Percentiles rank a stretch among this genome's conserved stretches.
These are phyloP conservation scores for Pelecanoides urinatrix DNA, from an alignment of 2,113 vertebrate species.

Conservation along the genomic window DNA sequence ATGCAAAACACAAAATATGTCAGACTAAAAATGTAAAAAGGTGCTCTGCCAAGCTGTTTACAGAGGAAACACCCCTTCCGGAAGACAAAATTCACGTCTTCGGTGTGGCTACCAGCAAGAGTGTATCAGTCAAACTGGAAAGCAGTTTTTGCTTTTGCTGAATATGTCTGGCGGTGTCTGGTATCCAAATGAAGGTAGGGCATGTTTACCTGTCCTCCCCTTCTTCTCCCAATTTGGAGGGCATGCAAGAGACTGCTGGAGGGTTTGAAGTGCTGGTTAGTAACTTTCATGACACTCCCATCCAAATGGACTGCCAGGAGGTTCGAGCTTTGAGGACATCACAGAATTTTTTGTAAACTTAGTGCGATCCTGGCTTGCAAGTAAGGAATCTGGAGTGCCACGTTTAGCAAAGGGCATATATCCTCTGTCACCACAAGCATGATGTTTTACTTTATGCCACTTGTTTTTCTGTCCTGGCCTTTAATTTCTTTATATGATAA, in stretches of 20 bases:
- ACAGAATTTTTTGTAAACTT: not conserved
- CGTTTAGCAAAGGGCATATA: fast-evolving
- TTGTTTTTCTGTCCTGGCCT: not conserved
- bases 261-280: not conserved
- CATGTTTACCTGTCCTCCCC: fast-evolving
- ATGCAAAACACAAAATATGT: not conserved
- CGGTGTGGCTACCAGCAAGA: fast-evolving
- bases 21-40: not conserved
- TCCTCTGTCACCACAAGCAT: not conserved
- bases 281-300: not conserved
- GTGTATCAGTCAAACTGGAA: not conserved
- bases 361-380: not conserved
- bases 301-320: not conserved
- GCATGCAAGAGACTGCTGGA: not conserved
- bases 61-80: not conserved
- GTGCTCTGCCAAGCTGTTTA: not conserved
- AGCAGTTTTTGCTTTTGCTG: not conserved
- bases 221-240: not conserved
- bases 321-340: not conserved
- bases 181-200: not conserved
- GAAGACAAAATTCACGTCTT: not conserved
- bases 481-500: not conserved
- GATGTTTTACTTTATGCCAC: not conserved
- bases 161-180: not conserved
- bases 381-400: not conserved